Evolutionary conservation across 2,797 vertebrate species (phyloP).

Genomic region (Poeciliopsis gracilis): DNA sequence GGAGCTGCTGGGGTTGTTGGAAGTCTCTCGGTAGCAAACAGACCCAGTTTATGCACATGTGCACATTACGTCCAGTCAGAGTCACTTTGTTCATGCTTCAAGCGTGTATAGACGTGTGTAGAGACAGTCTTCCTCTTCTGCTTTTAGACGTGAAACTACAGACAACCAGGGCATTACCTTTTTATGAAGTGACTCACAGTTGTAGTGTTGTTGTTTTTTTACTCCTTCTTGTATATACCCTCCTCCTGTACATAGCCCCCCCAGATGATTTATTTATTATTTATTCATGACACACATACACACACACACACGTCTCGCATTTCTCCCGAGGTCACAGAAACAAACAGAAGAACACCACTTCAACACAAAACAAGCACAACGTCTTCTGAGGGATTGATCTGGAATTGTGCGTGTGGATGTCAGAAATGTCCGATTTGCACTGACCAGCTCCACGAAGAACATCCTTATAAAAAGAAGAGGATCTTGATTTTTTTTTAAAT

Average conservation of each 20-base stretch:
- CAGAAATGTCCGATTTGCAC: constrained; percentile 42
- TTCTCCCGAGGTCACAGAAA: constrained; percentile 51
- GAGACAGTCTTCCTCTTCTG: constrained; percentile 11
- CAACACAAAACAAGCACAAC: constrained; percentile 55
- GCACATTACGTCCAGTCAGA: constrained; percentile 12
- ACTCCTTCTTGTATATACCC: constrained; percentile 54
- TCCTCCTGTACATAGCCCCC: constrained; percentile 68
- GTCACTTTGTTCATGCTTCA: constrained; percentile 1
- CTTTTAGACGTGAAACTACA: constrained; percentile 9
- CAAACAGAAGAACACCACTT: constrained; percentile 10
- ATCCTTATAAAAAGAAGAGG: constrained; percentile 79
- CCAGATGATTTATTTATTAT: constrained; percentile 77
- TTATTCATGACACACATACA: constrained; percentile 76
- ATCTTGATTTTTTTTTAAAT: background rate
- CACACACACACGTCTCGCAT: constrained; percentile 48
- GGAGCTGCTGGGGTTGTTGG: background rate
- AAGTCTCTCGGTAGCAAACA: background rate
- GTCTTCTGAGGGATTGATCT: constrained; percentile 9
- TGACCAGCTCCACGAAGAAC: constrained; percentile 59
- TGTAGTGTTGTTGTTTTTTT: constrained; percentile 43
- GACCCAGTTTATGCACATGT: constrained; percentile 14
- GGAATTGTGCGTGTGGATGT: background rate
- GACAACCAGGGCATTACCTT: constrained; percentile 65
- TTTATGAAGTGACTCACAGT: constrained; percentile 34
- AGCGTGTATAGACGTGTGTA: background rate